Percentiles rank a stretch among this genome's conserved stretches.
Evolutionary conservation across 1,140 invertebrate species (phyloP).

Genomic region (Ganaspis sp.): DNA sequence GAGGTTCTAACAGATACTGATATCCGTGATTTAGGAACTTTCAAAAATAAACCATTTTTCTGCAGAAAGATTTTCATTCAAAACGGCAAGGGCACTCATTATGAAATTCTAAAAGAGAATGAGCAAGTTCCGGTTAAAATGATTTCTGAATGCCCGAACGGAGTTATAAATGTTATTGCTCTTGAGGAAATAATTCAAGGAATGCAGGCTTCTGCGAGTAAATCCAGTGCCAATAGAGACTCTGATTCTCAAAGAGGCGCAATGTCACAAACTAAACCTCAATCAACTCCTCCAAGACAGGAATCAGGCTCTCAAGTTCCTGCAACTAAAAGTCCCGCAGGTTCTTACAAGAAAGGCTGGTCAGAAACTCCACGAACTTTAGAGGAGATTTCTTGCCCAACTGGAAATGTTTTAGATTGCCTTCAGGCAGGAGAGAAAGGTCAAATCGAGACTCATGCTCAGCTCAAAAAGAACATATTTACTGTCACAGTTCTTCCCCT

Average conservation of each 20-base stretch:
- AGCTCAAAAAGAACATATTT: conserved; percentile 39
- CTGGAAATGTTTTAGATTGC: not conserved
- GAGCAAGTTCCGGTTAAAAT: conserved; percentile 26
- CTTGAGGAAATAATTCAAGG: not conserved
- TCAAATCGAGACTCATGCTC: conserved; percentile 45
- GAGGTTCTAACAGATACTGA: conserved; percentile 22
- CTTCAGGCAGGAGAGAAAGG: conserved; percentile 40
- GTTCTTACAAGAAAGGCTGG: not conserved
- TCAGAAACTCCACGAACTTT: conserved; percentile 11
- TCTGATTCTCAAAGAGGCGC: not conserved
- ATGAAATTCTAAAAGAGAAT: not conserved
- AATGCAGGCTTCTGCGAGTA: not conserved
- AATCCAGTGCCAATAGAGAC: too few species aligned
- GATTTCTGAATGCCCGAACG: not conserved
- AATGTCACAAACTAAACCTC: not conserved
- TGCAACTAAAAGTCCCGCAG: not conserved
- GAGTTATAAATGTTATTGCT: not conserved
- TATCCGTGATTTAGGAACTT: conserved; percentile 18
- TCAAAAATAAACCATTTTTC: not conserved
- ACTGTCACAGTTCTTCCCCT: conserved; percentile 41
- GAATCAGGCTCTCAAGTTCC: not conserved
- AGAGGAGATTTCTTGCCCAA: not conserved
- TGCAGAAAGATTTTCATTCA: not conserved
- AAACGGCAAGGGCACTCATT: not conserved
- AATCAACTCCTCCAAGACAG: not conserved